Base-by-base conservation (phyloP, 2,113 vertebrate species). In the Coturnix japonica region DNA sequence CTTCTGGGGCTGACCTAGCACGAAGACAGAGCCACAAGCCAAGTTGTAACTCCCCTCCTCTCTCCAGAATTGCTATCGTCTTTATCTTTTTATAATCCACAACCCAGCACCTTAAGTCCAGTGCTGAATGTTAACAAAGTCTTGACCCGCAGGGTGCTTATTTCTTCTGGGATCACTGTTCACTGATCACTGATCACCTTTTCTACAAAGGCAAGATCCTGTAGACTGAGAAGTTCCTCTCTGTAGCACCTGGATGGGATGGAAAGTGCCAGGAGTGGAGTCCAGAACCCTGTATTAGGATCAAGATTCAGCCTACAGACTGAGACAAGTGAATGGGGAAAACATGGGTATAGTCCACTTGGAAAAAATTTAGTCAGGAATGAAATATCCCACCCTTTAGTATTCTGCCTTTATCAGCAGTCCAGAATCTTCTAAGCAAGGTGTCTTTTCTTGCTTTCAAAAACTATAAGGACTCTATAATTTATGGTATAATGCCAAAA, bases 1-100 rank as follows among this genome's bases (percentile, higher is more conserved):
- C 43, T 89, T 86, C 92, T 91, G 85, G 56, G 89, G 84, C 91
- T 95, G 92, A 93, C 67, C 94, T 89, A 93, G 91, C 84, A 95
- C 61, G 91, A 94, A 89, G 91, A 82, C 56, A 18, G 89, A 94
- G 47, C 59, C 30, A 56, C 47, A 33, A 56, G 94, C 89, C 92
- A 94, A 93, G 87, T 65, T 9, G 1, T 80, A 95, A 91, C 53
- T 81, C 65, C 59, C 49, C 31, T 92, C 35, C 86, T 83, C 63
- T 56, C 91, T 93, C 78, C 87, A 92, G 91, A 94, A 67, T 35
- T 77, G 33, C 74, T 92, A 63, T 81, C 70, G 37, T 87, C 71
- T 81, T 51, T 0, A 4, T 30, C 72, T 61, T 86, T 83, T 87
- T 84, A 82, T 15, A 70, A 90, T 73, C 66, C 71, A 74, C 71